These are phyloP conservation scores for Merluccius polli DNA, from an alignment of 2,797 vertebrate species.

Conservation along the genomic window DNA sequence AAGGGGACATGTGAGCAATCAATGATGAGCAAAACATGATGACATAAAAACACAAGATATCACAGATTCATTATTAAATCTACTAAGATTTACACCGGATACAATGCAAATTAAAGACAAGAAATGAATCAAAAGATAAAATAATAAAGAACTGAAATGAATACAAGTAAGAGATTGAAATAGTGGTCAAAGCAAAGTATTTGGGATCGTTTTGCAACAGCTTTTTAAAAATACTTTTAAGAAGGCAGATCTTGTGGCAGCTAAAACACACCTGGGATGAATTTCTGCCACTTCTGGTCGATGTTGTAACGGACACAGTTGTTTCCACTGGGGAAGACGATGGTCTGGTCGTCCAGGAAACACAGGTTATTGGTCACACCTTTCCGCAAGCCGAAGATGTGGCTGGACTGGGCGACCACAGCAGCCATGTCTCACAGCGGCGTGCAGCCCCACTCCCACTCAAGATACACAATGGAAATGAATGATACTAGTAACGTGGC, in stretches of 20 bases:
- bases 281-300: conserved; percentile 78
- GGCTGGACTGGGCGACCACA: conserved; percentile 71
- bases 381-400: conserved; percentile 80
- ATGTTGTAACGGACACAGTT: conserved; percentile 83
- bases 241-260: too few relatives aligned
- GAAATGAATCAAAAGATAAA: too few relatives aligned
- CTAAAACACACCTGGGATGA: conserved; percentile 79
- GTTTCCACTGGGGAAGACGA: conserved; percentile 84
- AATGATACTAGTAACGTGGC: background rate
- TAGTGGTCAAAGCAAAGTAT: too few relatives aligned
- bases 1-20: too few relatives aligned
- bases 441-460: background rate
- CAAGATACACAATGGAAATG: background rate
- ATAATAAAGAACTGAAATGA: background rate
- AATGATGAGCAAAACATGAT: too few relatives aligned
- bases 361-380: conserved; percentile 80
- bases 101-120: too few relatives aligned
- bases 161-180: background rate
- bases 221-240: too few relatives aligned
- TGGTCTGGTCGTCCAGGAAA: conserved; percentile 83
- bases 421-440: conserved; percentile 60
- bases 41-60: too few relatives aligned
- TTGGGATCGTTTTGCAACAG: too few relatives aligned
- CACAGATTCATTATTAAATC: too few relatives aligned
- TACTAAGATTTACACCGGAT: too few relatives aligned